These are phyloP conservation scores for Dromiciops gliroides DNA, from an alignment of 2,113 vertebrate genomes.

Conservation along the genomic window DNA sequence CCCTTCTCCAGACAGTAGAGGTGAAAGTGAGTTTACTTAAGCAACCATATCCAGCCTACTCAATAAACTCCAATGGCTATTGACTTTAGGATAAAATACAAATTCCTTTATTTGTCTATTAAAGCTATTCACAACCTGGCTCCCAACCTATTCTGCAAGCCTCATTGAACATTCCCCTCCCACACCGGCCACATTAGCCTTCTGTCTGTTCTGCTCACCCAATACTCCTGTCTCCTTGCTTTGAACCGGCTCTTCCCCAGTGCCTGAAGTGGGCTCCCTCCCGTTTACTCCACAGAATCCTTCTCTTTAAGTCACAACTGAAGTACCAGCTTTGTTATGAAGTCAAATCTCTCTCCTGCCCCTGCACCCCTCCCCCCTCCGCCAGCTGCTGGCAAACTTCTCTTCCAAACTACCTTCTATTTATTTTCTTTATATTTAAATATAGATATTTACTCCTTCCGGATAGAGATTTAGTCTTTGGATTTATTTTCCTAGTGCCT, in stretches of 20 bases:
- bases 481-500: neutral
- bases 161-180: neutral
- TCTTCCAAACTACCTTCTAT: neutral
- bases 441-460: neutral
- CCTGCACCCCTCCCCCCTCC: accelerated
- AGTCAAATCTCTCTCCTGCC: neutral
- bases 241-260: neutral
- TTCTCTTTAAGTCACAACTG: neutral
- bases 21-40: neutral
- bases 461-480: neutral
- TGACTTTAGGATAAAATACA: neutral
- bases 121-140: neutral
- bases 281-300: neutral
- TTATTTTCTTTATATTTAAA: neutral
- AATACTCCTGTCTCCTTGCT: neutral
- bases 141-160: neutral
- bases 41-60: neutral
- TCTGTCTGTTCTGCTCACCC: neutral
- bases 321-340: neutral
- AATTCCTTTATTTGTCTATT: neutral
- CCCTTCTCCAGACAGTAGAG: neutral
- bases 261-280: neutral
- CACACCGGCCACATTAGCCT: neutral
- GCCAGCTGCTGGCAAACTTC: neutral
- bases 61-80: neutral